Percentiles rank a stretch among this genome's conserved stretches.
Evolutionary conservation across 1,140 invertebrate species (phyloP).

Genomic region (Philotrypesis tridentata): DNA sequence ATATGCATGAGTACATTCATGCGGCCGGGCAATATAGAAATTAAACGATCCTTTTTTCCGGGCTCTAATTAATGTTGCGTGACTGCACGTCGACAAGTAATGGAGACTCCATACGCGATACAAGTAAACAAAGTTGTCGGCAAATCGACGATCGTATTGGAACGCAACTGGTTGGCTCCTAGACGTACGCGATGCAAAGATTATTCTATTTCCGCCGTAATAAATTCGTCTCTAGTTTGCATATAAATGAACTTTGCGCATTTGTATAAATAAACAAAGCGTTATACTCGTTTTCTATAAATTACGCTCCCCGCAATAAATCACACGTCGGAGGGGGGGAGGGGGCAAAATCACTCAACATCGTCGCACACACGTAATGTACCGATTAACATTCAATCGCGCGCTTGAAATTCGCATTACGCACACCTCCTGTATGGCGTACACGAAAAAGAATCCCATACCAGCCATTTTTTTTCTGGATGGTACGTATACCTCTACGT

Average conservation of each 20-base stretch:
- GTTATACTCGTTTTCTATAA: no score
- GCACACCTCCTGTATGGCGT: neutral
- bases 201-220: no score
- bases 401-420: neutral
- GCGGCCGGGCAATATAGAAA: no score
- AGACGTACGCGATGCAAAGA: no score
- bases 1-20: neutral
- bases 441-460: neutral
- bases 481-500: neutral
- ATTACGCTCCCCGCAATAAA: no score
- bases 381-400: neutral
- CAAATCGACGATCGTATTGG: neutral
- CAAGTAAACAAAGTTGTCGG: neutral
- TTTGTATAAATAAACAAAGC: no score
- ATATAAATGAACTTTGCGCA: no score
- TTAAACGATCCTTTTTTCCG: neutral
- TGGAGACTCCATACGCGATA: neutral
- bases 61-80: neutral
- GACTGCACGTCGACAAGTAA: neutral
- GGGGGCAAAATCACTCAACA: no score
- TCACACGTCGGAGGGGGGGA: no score
- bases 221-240: no score
- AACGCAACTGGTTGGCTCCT: neutral
- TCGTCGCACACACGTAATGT: neutral
- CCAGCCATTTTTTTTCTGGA: no score